Base-by-base conservation (phyloP, 2,888 invertebrate genomes). In the Syrphus vitripennis region DNA sequence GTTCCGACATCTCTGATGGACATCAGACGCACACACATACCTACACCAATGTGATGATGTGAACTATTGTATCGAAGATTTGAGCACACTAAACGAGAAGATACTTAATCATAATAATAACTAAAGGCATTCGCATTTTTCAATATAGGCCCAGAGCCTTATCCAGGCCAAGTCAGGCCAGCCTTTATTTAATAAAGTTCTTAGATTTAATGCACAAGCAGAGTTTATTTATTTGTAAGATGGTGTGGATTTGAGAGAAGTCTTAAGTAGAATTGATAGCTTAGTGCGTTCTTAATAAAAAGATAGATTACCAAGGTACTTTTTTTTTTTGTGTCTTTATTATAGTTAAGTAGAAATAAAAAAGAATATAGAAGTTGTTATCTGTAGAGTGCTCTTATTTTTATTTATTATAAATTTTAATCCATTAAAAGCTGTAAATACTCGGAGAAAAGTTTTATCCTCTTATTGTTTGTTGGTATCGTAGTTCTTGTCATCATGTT, bases 381-480 rank as follows among this genome's bases (percentile, higher is more conserved):
- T 59, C 34, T 21, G n/a, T 34, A n/a, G 31, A 71, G 74, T 65
- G 80, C 42, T 76, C 50, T 42, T 75, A 21, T 77, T 70, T 77
- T 70, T 72, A 82, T 77, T 82, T 77, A n/a, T 77, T 82, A 50
- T 78, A 77, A 74, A 82, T 86, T 78, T 78, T 74, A 86, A 74
- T 86, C 82, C 82, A 82, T 63, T 77, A 84, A 71, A 63, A 79
- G 48, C 57, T 57, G 55, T 12, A 55, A 26, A 61, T 50, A 69
- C 45, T 67, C 10, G 19, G 26, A 34, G 63, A 69, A 55, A n/a
- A 31, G 53, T 50, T 59, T 48, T 59, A 57, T 80, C 55, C 45
- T 65, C 40, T 70, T 29, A 55, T 45, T 63, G 19, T n/a, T 63
- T 19, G 29, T 34, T 63, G 12, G n/a, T 34, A 19, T 16, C 6